phyloP scores from a whole-genome alignment of 92 coral and sea anemone genomes.

The Galaxea fascicularis region DNA sequence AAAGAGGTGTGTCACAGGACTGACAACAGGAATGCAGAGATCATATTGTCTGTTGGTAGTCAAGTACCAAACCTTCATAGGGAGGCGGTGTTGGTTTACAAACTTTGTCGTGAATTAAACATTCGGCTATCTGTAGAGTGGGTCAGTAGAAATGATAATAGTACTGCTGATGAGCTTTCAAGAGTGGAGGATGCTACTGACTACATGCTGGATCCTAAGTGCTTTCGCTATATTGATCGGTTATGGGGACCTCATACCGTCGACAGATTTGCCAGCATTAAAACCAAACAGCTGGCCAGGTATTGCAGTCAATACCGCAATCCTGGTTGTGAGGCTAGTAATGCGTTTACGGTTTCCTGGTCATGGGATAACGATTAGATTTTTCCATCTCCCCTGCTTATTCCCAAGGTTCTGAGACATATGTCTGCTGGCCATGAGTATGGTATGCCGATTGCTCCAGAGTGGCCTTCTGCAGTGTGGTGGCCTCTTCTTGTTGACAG shows the following conservation, averaged over 20 bases:
- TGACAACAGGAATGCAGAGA: constrained; percentile 56
- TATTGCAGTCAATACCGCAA: constrained; percentile 59
- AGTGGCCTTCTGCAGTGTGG: constrained; percentile 78
- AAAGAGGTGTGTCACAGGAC: constrained; percentile 63
- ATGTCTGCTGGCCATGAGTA: background rate
- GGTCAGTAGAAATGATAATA: constrained; percentile 61
- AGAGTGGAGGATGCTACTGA: constrained; percentile 63
- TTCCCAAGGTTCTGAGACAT: constrained; percentile 46
- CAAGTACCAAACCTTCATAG: constrained; percentile 52
- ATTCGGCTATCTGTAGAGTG: constrained; percentile 63
- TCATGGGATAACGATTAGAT: constrained; percentile 72
- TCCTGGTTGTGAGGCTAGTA: constrained; percentile 64
- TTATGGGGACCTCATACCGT: constrained; percentile 75
- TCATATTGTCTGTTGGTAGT: constrained; percentile 62
- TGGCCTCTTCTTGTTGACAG: constrained; percentile 69
- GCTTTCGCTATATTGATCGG: constrained; percentile 50
- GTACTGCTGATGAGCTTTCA: constrained; percentile 39
- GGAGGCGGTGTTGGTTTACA: constrained; percentile 75
- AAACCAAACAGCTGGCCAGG: constrained; percentile 62
- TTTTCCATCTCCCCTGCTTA: constrained; percentile 66
- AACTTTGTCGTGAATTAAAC: constrained; percentile 53
- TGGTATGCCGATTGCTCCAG: constrained; percentile 38
- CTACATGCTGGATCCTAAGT: constrained; percentile 65
- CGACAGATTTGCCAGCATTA: constrained; percentile 69
- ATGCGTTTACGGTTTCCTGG: constrained; percentile 75